A percentile compares a stretch with the other conserved stretches of the same genome.
phyloP scores from a whole-genome alignment of 2,113 vertebrate species.

The Oncorhynchus tshawytscha region DNA sequence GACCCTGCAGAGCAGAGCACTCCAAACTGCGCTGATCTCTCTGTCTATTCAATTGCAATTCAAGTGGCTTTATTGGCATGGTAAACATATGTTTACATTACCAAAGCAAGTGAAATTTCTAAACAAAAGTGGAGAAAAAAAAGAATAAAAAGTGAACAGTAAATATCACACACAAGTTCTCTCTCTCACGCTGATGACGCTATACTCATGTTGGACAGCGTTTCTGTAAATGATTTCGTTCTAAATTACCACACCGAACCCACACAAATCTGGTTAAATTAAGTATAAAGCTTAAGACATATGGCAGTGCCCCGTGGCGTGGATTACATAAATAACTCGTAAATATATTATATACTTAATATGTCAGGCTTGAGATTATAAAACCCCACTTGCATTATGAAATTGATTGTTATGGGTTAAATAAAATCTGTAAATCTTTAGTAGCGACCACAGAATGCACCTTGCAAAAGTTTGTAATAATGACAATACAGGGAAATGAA shows the following conservation, averaged over 20 bases:
- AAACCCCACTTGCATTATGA: neutral
- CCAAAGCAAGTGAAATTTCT: too few relatives aligned
- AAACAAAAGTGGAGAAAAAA: too few relatives aligned
- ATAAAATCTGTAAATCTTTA: neutral
- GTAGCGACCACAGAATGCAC: neutral
- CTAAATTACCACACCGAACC: neutral
- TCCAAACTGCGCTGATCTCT: slow-evolving; percentile 1
- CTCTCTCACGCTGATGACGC: neutral
- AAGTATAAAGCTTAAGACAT: neutral
- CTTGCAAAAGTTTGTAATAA: neutral
- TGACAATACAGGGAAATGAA: neutral
- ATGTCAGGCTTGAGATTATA: neutral
- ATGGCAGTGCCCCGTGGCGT: neutral
- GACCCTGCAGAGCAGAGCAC: slow-evolving; percentile 31
- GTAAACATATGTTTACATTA: too few relatives aligned
- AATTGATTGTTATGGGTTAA: neutral
- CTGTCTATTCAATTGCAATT: too few relatives aligned
- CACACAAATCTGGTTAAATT: neutral
- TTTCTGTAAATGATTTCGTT: neutral
- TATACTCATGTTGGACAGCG: neutral
- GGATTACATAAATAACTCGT: neutral
- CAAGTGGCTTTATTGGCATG: too few relatives aligned
- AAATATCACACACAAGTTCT: too few relatives aligned
- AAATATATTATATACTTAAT: neutral
- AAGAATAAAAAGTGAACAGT: too few relatives aligned